Percentiles rank a stretch among this genome's conserved stretches.
These are phyloP conservation scores for Galagoides demidoff DNA, from an alignment of 2,797 vertebrate species.

Conservation along the genomic window DNA sequence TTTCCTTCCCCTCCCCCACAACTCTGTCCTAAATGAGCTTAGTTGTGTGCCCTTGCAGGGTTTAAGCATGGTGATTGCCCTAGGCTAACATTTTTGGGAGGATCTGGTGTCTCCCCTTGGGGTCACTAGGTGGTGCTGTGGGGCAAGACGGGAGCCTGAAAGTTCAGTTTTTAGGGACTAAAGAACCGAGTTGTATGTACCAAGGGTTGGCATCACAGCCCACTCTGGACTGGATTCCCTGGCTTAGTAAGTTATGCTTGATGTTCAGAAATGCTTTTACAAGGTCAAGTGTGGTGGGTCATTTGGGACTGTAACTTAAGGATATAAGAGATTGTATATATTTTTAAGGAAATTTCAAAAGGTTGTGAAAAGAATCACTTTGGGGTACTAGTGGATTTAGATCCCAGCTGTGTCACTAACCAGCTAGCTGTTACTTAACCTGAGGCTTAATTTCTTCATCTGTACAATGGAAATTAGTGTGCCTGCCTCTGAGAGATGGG, in stretches of 20 bases:
- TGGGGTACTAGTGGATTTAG: neutral
- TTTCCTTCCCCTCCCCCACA: neutral
- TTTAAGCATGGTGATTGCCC: rapidly evolving
- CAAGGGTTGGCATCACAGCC: neutral
- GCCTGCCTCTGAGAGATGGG: neutral
- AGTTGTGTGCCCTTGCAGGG: too few species aligned
- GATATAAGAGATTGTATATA: neutral
- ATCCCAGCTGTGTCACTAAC: neutral
- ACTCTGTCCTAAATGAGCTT: neutral
- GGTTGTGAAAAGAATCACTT: neutral
- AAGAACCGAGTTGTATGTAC: neutral
- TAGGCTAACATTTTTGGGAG: neutral
- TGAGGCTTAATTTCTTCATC: neutral
- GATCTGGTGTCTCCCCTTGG: neutral
- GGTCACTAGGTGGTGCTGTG: slow-evolving; percentile 72
- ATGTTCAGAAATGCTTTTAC: slow-evolving; percentile 43
- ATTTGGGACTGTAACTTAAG: neutral
- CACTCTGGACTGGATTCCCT: neutral
- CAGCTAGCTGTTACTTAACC: neutral
- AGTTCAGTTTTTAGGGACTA: neutral
- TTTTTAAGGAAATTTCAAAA: slow-evolving; percentile 37
- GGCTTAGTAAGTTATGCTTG: neutral
- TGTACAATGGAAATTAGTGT: neutral
- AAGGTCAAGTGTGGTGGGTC: neutral
- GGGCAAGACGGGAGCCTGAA: neutral